phyloP scores from a whole-genome alignment of 1,140 invertebrate species.

The Sminthurinus signatus region DNA sequence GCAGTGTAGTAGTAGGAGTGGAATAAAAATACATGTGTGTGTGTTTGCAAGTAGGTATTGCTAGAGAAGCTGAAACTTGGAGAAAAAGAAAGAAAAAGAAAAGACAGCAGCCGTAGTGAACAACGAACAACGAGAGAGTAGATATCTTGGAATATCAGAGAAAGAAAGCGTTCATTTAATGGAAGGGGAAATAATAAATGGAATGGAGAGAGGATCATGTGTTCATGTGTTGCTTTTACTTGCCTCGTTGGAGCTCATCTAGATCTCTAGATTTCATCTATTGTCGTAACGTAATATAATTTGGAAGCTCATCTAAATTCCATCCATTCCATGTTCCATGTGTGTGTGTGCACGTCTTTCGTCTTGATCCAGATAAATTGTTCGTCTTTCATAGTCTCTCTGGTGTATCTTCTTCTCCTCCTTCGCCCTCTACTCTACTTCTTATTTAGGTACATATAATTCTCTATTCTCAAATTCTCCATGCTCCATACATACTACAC shows the following conservation, averaged over 20 bases:
- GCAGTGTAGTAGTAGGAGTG: too few relatives aligned
- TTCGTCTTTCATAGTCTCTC: constrained; percentile 18
- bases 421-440: neutral
- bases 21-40: too few relatives aligned
- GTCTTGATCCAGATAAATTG: constrained; percentile 29
- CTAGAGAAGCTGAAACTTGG: too few relatives aligned
- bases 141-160: too few relatives aligned
- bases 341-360: constrained; percentile 3
- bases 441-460: neutral
- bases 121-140: too few relatives aligned
- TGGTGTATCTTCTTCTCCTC: neutral
- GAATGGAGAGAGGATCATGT: constrained; percentile 18
- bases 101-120: too few relatives aligned
- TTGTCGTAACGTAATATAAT: constrained; percentile 17
- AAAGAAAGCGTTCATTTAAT: constrained; percentile 10
- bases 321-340: constrained; percentile 10
- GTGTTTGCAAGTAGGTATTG: too few relatives aligned
- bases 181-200: constrained; percentile 21
- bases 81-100: too few relatives aligned
- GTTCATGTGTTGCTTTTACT: constrained; percentile 27
- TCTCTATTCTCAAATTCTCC: too few relatives aligned
- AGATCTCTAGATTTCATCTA: constrained; percentile 6
- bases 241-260: constrained; percentile 3
- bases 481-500: too few relatives aligned
- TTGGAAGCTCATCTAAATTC: constrained; percentile 26